Percentiles rank a stretch among this genome's conserved stretches.
Conservation (phyloP, 2,888 invertebrate genomes). For the Chrysodeixis includens region DNA sequence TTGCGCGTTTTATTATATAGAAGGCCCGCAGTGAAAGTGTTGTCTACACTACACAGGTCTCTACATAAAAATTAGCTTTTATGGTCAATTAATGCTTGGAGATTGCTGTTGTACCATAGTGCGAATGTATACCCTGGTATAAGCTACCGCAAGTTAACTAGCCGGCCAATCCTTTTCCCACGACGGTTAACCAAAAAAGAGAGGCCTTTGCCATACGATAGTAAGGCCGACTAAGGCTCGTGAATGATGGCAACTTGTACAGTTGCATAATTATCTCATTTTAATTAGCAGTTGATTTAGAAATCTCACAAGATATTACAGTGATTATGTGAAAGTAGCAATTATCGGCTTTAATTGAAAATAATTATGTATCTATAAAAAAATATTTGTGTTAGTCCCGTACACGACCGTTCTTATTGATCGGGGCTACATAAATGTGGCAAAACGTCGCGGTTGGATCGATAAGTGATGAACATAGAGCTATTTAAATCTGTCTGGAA, state of each 20-base stretch:
- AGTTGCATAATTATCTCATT: background rate
- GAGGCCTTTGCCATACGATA: background rate
- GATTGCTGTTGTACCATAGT: conserved; percentile 6
- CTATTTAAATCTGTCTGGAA: too few relatives aligned
- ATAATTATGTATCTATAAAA: background rate
- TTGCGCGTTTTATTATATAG: conserved; percentile 37
- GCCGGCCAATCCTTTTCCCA: background rate
- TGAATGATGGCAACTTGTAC: background rate
- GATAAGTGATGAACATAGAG: too few relatives aligned
- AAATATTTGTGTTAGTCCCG: background rate
- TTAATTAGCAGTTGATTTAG: conserved; percentile 5
- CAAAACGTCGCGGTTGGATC: too few relatives aligned
- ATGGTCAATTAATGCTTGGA: conserved; percentile 24
- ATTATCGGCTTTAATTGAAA: background rate
- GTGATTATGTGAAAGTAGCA: background rate
- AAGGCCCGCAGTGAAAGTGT: conserved; percentile 46
- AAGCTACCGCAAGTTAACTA: background rate
- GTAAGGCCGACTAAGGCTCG: background rate
- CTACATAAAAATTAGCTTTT: conserved; percentile 40
- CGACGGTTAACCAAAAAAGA: background rate
- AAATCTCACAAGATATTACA: conserved; percentile 1
- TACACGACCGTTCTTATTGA: too few relatives aligned
- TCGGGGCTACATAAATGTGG: too few relatives aligned
- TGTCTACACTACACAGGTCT: conserved; percentile 2
- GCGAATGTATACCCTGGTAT: background rate